phyloP scores from a whole-genome alignment of 2,113 vertebrate genomes.

The Emydura subglobosa region DNA sequence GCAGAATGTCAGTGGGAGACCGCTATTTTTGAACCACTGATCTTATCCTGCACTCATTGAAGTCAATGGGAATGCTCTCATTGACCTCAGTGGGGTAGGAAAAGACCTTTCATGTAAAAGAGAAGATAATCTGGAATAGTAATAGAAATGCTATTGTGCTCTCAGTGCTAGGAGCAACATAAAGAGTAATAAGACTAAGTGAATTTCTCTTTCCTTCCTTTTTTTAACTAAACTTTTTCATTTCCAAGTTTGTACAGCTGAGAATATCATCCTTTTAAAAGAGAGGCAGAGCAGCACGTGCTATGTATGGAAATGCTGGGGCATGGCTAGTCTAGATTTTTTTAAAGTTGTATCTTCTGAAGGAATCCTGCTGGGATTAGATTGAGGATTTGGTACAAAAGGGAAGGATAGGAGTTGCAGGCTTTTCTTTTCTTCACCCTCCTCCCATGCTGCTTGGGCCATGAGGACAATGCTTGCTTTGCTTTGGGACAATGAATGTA shows the following conservation, averaged over 20 bases:
- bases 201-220: background rate
- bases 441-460: background rate
- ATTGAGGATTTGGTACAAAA: fast-evolving
- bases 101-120: background rate
- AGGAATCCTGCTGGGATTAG: background rate
- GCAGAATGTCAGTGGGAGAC: background rate
- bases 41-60: background rate
- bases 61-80: background rate
- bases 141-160: background rate
- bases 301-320: fast-evolving
- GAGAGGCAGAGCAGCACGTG: background rate
- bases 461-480: background rate
- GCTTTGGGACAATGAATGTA: background rate
- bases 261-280: background rate
- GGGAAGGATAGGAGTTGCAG: background rate
- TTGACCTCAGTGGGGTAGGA: background rate
- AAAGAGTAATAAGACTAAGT: slow-evolving; percentile 38
- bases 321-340: fast-evolving
- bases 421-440: background rate
- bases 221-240: background rate
- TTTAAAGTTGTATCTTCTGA: background rate
- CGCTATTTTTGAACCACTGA: background rate
- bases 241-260: background rate
- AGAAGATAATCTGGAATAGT: background rate
- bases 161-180: slow-evolving; percentile 10